Evolutionary conservation across 2,888 invertebrate species (phyloP).

Genomic region (Argynnis bischoffii): DNA sequence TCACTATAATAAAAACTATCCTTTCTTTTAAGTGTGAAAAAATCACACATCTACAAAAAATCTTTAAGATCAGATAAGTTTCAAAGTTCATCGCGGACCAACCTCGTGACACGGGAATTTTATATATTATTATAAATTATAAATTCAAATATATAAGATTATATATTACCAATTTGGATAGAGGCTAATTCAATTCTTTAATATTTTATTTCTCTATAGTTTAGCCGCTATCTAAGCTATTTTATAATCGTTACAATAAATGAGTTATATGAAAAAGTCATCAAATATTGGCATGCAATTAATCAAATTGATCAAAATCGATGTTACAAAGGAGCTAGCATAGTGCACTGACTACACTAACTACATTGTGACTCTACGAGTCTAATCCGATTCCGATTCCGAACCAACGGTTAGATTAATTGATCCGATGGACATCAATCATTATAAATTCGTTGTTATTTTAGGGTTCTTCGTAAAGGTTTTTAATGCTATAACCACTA

Average conservation of each 20-base stretch:
- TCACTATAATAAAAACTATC: too few relatives aligned
- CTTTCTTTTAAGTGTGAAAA: too few relatives aligned
- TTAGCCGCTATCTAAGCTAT: neutral
- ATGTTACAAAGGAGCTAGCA: slow-evolving; percentile 22
- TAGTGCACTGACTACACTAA: slow-evolving; percentile 27
- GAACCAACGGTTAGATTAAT: slow-evolving; percentile 44
- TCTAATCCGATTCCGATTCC: slow-evolving; percentile 28
- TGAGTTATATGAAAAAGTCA: neutral
- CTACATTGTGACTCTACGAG: slow-evolving; percentile 17
- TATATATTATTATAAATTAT: too few relatives aligned
- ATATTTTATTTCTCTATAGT: too few relatives aligned
- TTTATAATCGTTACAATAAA: neutral
- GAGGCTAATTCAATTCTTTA: too few relatives aligned
- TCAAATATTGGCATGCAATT: slow-evolving; percentile 14
- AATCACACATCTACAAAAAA: too few relatives aligned
- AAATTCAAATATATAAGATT: too few relatives aligned
- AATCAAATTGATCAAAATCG: slow-evolving; percentile 26
- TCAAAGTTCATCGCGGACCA: too few relatives aligned
- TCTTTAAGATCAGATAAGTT: too few relatives aligned
- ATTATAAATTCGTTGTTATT: slow-evolving; percentile 44
- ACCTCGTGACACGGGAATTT: too few relatives aligned
- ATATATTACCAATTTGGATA: too few relatives aligned
- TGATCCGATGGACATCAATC: slow-evolving; percentile 53
- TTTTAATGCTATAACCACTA: too few relatives aligned
- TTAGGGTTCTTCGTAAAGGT: neutral